Percentiles rank a stretch among this genome's conserved stretches.
Evolutionary conservation across 2,888 invertebrate genomes (phyloP).

Genomic region (Kryphioiulus occultus): DNA sequence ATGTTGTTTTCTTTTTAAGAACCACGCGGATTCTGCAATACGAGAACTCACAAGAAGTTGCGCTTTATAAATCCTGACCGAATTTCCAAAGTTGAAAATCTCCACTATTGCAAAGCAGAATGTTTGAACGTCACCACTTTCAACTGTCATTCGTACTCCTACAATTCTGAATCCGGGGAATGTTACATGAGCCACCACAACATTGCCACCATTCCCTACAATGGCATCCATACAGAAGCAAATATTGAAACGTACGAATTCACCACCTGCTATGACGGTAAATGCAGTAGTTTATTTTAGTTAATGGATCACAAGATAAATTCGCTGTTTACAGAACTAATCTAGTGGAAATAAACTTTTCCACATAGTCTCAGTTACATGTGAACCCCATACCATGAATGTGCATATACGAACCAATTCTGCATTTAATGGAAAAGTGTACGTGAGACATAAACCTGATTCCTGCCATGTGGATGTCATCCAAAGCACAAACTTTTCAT

Average conservation of each 20-base stretch:
- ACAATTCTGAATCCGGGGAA: constrained; percentile 30
- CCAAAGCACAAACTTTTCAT: constrained; percentile 55
- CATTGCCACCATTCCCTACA: constrained; percentile 12
- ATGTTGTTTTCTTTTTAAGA: constrained; percentile 35
- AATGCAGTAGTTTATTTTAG: neutral
- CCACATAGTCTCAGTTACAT: constrained; percentile 46
- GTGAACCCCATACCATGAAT: constrained; percentile 53
- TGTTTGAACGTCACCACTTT: constrained; percentile 39
- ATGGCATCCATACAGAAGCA: neutral
- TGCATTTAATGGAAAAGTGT: constrained; percentile 56
- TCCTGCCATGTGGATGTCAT: constrained; percentile 55
- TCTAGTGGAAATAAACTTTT: neutral
- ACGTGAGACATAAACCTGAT: constrained; percentile 54
- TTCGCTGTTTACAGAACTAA: neutral
- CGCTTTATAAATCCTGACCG: constrained; percentile 11
- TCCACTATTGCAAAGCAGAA: neutral
- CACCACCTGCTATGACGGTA: constrained; percentile 51
- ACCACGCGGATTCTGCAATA: constrained; percentile 50
- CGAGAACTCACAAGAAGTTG: neutral
- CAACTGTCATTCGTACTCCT: constrained; percentile 47
- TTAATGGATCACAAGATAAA: neutral
- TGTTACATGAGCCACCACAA: constrained; percentile 49
- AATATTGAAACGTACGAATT: constrained; percentile 39
- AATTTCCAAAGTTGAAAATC: constrained; percentile 11
- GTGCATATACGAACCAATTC: constrained; percentile 54